Base-by-base conservation (phyloP, 2,797 vertebrate genomes). In the Sebastes taczanowskii region DNA sequence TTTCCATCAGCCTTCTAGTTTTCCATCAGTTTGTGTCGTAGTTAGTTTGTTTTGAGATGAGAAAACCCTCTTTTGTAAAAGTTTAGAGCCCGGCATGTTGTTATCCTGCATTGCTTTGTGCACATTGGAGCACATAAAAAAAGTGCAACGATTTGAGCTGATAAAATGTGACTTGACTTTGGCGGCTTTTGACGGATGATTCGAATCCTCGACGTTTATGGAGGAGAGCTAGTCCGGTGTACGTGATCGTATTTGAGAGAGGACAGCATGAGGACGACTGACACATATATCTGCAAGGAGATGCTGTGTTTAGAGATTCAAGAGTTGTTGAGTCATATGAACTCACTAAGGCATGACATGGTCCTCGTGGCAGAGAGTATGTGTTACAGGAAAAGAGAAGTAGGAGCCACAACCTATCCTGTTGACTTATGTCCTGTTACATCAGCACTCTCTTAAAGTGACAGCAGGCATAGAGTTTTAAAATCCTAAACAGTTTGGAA, bases 381-480 rank as follows among this genome's bases (percentile, higher is more conserved):
- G 22, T 20, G 14, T 70, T 6, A 18, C 14, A 32, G 52, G 35
- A 84, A 88, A 88, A 67, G 79, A 71, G 79, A 90, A 90, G 81
- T 82, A 11, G 1, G 18, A 62, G 63, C 38, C 30, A 5, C 58
- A 63, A 2, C 13, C 4, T 78, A 60, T 80, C 71, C 78, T 80
- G 79, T 81, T 80, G 67, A 76, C 63, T 46, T 61, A 0, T 32
- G 11, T 49, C 49, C 11, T 64, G 66, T 63, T 49, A 34, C 71
- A 69, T 86, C 65, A 78, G 61, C 49, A 1, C 30, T 61, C 7
- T 68, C 20, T 53, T 20, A 5, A 10, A 64, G 49, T 58, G 49
- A 14, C 20, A 58, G 30, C 13, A 56, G 20, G 2, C 16, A 1
- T 6, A 10, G 3, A 32, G 27, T 25, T 66, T 60, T 18, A 16